Evolutionary conservation across 1,140 invertebrate genomes (phyloP), one percentile per base, ranked within the genome.

Genomic region (Caenorhabditis remanei): DNA sequence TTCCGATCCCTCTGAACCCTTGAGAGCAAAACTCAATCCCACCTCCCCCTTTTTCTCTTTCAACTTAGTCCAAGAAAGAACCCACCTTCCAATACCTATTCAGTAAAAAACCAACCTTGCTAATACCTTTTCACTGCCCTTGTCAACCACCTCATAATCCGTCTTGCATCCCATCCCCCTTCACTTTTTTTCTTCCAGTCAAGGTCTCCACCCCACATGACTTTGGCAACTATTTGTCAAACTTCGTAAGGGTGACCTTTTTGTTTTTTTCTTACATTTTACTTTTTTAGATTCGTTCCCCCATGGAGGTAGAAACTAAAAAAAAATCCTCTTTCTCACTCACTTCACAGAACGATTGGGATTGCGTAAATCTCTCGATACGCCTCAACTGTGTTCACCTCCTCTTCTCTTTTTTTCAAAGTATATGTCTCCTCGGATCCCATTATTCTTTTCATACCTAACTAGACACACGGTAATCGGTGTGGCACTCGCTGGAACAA

Each of bases 321-420:
- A 63, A 32, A 32, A 21, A 13, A 32, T 32, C 24, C 32, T 11
- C 9, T 32, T n/a, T n/a, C n/a, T n/a, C n/a, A n/a, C n/a, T n/a
- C n/a, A 32, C 40, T 13, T 24, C 71, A 50, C 53, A 48, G 71
- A 79, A 79, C 71, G 43, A 32, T 32, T 32, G 32, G 32, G 2
- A 79, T 50, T 79, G 71, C 71, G 46, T 79, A 40, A 79, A 79
- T 79, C 61, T 63, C 71, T 79, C 71, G 71, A 79, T 50, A 79
- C 71, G 71, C 71, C 50, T 79, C 71, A 79, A 79, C 46, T 79
- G 71, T 79, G 71, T 79, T 79, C 71, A 50, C 71, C 43, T 79
- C n/a, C 53, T 79, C 8, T 46, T 50, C 21, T 11, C n/a, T 24
- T 4, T 79, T 13, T 19, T 79, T n/a, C 40, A 46, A 63, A 32